phyloP scores from a whole-genome alignment of 2,113 vertebrate genomes.

The Lepus europaeus region DNA sequence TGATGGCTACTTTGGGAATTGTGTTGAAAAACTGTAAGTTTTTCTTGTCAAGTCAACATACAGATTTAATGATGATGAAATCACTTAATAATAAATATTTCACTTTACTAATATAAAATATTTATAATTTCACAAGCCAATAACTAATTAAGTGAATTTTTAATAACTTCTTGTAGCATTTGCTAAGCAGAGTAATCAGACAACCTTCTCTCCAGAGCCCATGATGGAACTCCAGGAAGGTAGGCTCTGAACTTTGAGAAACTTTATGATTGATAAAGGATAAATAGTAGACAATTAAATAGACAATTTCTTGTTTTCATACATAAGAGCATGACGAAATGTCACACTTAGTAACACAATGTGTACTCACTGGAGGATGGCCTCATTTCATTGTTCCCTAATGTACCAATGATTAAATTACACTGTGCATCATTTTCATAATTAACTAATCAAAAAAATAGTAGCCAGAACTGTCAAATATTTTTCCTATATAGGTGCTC shows the following conservation, averaged over 20 bases:
- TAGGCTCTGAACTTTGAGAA: constrained; percentile 11
- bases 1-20: constrained; percentile 60
- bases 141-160: background rate
- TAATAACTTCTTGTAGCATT: constrained; percentile 51
- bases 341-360: background rate
- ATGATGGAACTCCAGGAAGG: background rate
- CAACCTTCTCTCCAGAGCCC: background rate
- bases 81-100: background rate
- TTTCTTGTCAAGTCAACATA: background rate
- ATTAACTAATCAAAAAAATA: background rate
- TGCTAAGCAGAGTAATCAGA: background rate
- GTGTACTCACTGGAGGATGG: background rate
- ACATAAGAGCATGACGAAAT: background rate
- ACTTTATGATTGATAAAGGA: background rate
- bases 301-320: background rate
- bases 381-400: background rate
- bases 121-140: background rate
- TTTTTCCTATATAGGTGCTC: background rate
- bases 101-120: background rate
- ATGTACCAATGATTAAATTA: background rate
- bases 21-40: constrained; percentile 67
- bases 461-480: background rate
- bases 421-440: background rate
- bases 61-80: background rate
- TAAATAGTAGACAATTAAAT: background rate